Evolutionary conservation across 2,888 invertebrate species (phyloP).

Genomic region (Polietes domitor): DNA sequence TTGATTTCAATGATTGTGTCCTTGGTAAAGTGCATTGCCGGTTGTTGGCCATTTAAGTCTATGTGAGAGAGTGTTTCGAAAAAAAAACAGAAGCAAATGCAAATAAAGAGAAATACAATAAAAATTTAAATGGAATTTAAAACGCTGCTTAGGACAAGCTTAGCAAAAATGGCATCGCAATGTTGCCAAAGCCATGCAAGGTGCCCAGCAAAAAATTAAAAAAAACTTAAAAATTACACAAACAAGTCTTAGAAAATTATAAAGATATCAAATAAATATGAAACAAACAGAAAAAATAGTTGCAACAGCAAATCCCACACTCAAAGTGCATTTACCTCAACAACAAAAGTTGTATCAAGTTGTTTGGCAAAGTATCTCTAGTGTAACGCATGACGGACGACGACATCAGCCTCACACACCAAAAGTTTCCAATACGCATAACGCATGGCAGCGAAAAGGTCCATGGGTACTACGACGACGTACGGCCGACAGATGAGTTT

Average conservation of each 20-base stretch:
- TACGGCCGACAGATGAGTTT: background rate
- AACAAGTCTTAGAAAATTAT: background rate
- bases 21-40: constrained; percentile 43
- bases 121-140: background rate
- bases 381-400: constrained; percentile 52
- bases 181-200: background rate
- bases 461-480: background rate
- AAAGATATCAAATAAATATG: background rate
- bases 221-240: too few relatives aligned
- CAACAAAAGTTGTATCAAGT: background rate
- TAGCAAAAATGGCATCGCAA: background rate
- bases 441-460: constrained; percentile 41
- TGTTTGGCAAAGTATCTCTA: constrained; percentile 60
- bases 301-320: constrained; percentile 43
- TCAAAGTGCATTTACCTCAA: constrained; percentile 64
- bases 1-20: constrained; percentile 32
- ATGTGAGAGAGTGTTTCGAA: background rate
- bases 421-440: constrained; percentile 24
- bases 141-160: background rate
- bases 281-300: constrained; percentile 10
- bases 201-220: too few relatives aligned
- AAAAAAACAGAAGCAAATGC: too few relatives aligned
- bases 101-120: background rate
- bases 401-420: background rate
- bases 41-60: background rate